Percentiles rank a stretch among this genome's conserved stretches.
phyloP scores from a whole-genome alignment of 2,113 vertebrate species.

The Sinosuthora webbiana region DNA sequence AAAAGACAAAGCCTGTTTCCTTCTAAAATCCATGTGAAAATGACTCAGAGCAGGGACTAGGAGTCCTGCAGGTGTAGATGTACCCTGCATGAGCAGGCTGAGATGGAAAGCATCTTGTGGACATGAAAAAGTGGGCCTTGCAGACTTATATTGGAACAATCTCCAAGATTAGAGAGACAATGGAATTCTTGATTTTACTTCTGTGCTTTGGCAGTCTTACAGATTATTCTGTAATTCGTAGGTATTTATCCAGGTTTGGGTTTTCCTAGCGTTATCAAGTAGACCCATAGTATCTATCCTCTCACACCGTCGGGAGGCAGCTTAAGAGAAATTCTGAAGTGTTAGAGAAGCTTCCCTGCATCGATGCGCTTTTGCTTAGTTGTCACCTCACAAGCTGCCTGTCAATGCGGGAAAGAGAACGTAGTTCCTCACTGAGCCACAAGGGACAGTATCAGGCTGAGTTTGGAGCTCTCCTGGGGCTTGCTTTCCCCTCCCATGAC shows the following conservation, averaged over 20 bases:
- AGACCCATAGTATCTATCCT: background rate
- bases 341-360: background rate
- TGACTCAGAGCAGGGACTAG: background rate
- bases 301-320: background rate
- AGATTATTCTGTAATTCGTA: background rate
- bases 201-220: background rate
- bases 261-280: background rate
- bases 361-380: background rate
- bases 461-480: background rate
- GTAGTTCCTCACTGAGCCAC: background rate
- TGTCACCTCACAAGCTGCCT: background rate
- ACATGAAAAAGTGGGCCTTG: background rate
- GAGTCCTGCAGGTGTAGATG: background rate
- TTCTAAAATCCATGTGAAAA: background rate
- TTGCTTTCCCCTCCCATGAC: background rate
- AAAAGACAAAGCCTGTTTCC: background rate
- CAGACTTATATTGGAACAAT: background rate
- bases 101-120: background rate
- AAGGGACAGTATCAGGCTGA: background rate
- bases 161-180: background rate
- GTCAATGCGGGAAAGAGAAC: background rate
- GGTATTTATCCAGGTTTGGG: background rate
- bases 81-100: background rate
- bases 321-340: background rate
- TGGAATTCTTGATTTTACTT: background rate